Evolutionary conservation across 2,113 vertebrate species (phyloP).

Genomic region (Theristicus caerulescens): DNA sequence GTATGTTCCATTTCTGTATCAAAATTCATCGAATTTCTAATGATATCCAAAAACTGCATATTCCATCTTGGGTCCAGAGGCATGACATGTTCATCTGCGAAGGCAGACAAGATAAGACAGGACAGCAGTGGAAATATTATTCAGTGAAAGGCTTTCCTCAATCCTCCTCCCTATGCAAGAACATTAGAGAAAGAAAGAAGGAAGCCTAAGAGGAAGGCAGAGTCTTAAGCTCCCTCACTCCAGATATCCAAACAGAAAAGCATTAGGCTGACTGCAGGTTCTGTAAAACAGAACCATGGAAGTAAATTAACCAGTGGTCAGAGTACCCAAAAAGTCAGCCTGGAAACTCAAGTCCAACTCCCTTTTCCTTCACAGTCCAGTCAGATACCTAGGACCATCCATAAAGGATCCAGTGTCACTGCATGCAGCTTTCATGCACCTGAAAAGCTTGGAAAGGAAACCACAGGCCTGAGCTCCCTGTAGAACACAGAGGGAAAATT

Average conservation of each 20-base stretch:
- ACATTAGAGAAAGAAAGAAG: neutral
- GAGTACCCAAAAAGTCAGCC: neutral
- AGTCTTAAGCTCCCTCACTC: neutral
- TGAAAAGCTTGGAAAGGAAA: neutral
- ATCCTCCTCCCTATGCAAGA: neutral
- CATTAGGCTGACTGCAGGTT: neutral
- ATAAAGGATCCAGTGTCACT: neutral
- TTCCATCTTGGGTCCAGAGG: constrained; percentile 96
- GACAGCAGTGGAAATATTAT: neutral
- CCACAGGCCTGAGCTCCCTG: neutral
- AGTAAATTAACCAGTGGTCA: neutral
- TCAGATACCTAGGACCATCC: neutral
- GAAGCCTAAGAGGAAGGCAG: neutral
- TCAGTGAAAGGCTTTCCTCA: neutral
- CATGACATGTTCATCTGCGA: constrained; percentile 88
- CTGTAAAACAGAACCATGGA: neutral
- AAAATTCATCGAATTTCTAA: constrained; percentile 87
- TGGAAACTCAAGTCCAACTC: neutral
- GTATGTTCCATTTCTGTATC: constrained; percentile 84
- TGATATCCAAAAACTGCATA: constrained; percentile 90
- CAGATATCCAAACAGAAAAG: neutral
- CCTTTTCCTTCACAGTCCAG: neutral
- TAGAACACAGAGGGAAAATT: neutral
- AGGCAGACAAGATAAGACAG: neutral
- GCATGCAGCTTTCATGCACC: neutral